Evolutionary conservation across 1,140 invertebrate species (phyloP), one percentile per base, ranked within the genome.

Genomic region (Homarus americanus): DNA sequence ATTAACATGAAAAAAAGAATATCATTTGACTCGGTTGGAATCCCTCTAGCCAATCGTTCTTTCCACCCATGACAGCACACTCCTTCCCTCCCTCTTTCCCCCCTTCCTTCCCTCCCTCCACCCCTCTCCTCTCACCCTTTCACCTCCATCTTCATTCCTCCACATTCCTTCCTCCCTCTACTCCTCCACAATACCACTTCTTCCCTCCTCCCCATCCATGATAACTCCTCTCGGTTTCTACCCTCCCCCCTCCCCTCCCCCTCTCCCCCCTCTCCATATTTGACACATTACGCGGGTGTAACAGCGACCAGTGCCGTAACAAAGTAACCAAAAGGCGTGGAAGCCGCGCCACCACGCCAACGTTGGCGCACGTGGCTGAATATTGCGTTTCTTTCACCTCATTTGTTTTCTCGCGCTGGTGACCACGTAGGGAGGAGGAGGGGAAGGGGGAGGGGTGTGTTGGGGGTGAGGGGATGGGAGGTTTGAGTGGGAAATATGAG

Each of bases 321-420:
- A 69, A 69, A 69, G 63, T 69, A 32, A 28, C 63, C 63, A 32
- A 15, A 63, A 63, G n/a, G 63, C n/a, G n/a, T 32, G 63, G 63
- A 69, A 32, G 17, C 63, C 63, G n/a, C 53, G 58, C 58, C 58
- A 63, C 58, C 58, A 63, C 12, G 63, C 63, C n/a, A 32, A 69
- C 63, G 28, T 28, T 2, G 49, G 28, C 78, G 53, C 79, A 82
- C 79, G 79, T 63, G 79, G 49, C 79, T 1, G 49, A 58, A 58
- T 63, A 63, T 63, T 82, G 79, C 79, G 53, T 53, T 63, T 82
- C 53, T 82, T 36, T 82, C 79, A 82, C 32, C 15, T 82, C 79
- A 82, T 82, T 82, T 82, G 79, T 63, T 82, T 53, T 58, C 53
- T 58, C 79, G 79, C 79, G 32, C 63, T 32, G 63, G 28, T 44